A percentile compares a stretch with the other conserved stretches of the same genome.
Conservation (phyloP, 2,888 invertebrate species). For the Dendrolimus pini region DNA sequence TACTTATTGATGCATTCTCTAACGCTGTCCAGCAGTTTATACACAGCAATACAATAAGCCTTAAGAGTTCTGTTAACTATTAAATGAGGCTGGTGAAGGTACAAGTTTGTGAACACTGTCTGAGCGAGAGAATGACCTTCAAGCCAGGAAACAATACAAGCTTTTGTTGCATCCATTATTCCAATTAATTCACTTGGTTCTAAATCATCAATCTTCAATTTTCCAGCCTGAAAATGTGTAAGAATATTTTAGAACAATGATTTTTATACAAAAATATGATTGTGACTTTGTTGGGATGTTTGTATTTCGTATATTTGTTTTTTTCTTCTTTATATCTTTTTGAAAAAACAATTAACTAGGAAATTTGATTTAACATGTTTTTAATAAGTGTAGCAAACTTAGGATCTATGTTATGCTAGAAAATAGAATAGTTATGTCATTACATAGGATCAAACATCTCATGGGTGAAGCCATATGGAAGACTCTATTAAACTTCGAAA, state of each 20-base stretch:
- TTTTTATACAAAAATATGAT: background rate
- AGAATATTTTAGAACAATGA: background rate
- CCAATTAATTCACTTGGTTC: slow-evolving; percentile 90
- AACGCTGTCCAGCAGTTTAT: slow-evolving; percentile 93
- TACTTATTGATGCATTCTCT: slow-evolving; percentile 92
- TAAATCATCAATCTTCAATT: slow-evolving; percentile 85
- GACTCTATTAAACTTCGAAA: too few species aligned
- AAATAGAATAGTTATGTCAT: too few species aligned
- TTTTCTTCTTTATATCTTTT: too few species aligned
- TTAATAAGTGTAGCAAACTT: too few species aligned
- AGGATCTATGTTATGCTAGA: too few species aligned
- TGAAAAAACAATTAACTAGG: too few species aligned
- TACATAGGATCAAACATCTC: too few species aligned
- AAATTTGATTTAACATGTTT: too few species aligned
- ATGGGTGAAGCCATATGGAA: too few species aligned
- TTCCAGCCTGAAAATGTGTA: slow-evolving; percentile 78
- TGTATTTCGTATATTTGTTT: too few species aligned
- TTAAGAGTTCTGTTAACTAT: slow-evolving; percentile 89
- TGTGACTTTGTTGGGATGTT: too few species aligned
- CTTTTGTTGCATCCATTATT: slow-evolving; percentile 94
- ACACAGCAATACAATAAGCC: slow-evolving; percentile 90
- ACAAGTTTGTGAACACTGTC: slow-evolving; percentile 97
- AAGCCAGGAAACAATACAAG: slow-evolving; percentile 97
- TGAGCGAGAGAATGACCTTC: slow-evolving; percentile 98
- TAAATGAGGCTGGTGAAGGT: slow-evolving; percentile 92